Base-by-base conservation (phyloP, 1,140 invertebrate species). In the Homarus americanus region DNA sequence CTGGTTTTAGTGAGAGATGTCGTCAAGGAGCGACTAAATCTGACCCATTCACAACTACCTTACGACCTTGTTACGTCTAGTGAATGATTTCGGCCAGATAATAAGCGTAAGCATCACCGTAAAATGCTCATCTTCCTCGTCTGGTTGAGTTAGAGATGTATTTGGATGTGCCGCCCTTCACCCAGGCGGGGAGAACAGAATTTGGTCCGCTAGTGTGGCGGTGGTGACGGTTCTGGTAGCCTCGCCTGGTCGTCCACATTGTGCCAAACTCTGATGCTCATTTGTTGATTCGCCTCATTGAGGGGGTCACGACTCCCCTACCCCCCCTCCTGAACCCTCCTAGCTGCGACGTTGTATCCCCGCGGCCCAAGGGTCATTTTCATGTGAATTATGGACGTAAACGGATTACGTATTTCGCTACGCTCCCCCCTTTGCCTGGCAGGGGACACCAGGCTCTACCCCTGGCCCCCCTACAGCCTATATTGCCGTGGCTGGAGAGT, bases 61-160 rank as follows among this genome's bases (percentile, higher is more conserved):
- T 91, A 82, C 87, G 58, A 89, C 87, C 88, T 83, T 91, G 84
- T 87, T 83, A 87, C 78, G 76, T 91, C 58, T 34, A 91, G 90
- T 91, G 78, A 86, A 80, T 75, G 90, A 91, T 91, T 91, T 91
- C 34, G n/a, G 83, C 90, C 76, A 86, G 90, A 86, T 91, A 91
- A 91, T 78, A 91, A 86, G 90, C 90, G 90, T 91, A 91, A 66
- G 90, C 58, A 80, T 91, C 73, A 82, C 63, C 91, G 91, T 86
- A 91, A 91, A 91, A 91, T 91, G 78, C 82, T 91, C 91, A 91
- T 91, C 84, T 66, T 91, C 83, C 78, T 82, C 91, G 85, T 87
- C 91, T 92, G 78, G 91, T 92, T 91, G 73, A 87, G 78, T 83
- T 87, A 79, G 79, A 87, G 91, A 92, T 87, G 91, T 92, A 92